Percentiles rank a stretch among this genome's conserved stretches.
These are phyloP conservation scores for Enteromius thamalakanensis DNA, from an alignment of 2,797 vertebrate genomes.

Conservation along the genomic window DNA sequence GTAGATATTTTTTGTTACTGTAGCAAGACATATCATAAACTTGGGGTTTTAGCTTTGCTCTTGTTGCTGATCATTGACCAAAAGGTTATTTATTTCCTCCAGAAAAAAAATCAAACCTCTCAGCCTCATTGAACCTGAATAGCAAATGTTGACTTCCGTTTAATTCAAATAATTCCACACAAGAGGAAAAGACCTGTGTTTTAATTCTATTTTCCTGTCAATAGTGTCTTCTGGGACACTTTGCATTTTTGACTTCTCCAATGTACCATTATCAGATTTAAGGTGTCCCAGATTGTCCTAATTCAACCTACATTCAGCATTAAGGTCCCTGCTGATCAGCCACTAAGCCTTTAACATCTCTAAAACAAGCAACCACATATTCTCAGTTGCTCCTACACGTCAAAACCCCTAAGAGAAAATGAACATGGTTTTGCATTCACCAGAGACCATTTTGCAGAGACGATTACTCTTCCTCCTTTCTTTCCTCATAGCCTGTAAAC, in stretches of 20 bases:
- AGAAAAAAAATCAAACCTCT: not conserved
- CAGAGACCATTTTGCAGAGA: constrained; percentile 61
- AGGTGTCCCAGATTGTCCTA: not conserved
- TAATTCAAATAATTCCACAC: not conserved
- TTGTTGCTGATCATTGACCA: constrained; percentile 9
- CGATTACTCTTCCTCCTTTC: constrained; percentile 55
- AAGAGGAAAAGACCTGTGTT: constrained; percentile 1
- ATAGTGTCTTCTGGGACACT: constrained; percentile 1
- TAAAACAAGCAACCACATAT: constrained; percentile 66
- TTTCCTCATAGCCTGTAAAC: constrained; percentile 62
- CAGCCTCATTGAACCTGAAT: not conserved
- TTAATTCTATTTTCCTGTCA: not conserved
- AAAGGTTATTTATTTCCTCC: not conserved
- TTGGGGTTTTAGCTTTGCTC: constrained; percentile 9
- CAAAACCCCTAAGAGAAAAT: constrained; percentile 62
- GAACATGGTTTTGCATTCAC: constrained; percentile 61
- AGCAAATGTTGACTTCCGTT: not conserved
- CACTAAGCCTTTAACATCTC: constrained; percentile 65
- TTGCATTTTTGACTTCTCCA: not conserved
- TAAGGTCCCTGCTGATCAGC: constrained; percentile 64
- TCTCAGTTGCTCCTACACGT: constrained; percentile 69
- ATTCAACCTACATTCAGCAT: constrained; percentile 43
- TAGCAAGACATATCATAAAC: not conserved
- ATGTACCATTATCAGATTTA: constrained; percentile 16
- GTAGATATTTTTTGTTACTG: not conserved